phyloP scores from a whole-genome alignment of 2,797 vertebrate species.

The Sarcoramphus papa region DNA sequence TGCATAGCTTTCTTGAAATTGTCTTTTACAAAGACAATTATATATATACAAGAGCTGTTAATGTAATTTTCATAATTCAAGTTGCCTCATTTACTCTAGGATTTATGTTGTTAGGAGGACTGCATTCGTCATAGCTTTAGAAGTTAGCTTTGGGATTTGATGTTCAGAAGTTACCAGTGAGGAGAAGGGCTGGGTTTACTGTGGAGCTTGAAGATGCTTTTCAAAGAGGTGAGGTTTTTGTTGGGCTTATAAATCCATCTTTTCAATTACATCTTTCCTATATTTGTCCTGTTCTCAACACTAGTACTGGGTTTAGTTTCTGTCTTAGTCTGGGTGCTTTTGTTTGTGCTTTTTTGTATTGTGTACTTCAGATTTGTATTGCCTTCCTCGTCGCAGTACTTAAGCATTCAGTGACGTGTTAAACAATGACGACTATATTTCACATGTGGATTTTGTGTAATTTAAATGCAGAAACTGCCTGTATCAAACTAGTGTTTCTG shows the following conservation, averaged over 20 bases:
- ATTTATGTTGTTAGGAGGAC: neutral
- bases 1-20: neutral
- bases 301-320: neutral
- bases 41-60: neutral
- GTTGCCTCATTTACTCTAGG: neutral
- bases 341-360: neutral
- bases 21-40: neutral
- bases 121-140: neutral
- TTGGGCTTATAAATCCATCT: neutral
- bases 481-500: neutral
- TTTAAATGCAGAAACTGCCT: neutral
- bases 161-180: neutral
- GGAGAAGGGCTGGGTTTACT: neutral
- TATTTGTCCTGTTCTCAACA: neutral
- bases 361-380: neutral
- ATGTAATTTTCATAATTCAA: neutral
- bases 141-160: neutral
- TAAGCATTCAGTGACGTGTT: neutral
- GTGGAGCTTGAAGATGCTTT: neutral
- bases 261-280: neutral
- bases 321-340: neutral
- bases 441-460: neutral
- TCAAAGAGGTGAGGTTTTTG: neutral
- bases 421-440: neutral
- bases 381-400: neutral